Evolutionary conservation across 35 echinoderm and acorn worm species (phyloP).

Genomic region (Diadema setosum): DNA sequence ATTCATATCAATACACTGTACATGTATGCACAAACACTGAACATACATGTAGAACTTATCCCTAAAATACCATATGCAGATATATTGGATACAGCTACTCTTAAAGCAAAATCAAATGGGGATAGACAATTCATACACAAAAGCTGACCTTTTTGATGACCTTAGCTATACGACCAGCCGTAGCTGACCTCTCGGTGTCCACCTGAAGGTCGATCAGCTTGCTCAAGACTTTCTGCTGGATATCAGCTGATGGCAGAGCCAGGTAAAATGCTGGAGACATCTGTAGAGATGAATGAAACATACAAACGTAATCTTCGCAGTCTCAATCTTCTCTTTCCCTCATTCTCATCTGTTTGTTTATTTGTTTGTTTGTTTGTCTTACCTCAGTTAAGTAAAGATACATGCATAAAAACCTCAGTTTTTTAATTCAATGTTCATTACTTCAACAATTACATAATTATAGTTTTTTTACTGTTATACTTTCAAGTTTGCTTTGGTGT

Average conservation of each 20-base stretch:
- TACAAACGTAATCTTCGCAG: too few relatives aligned
- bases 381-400: too few relatives aligned
- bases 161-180: conserved; percentile 16
- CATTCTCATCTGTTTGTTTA: too few relatives aligned
- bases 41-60: not conserved
- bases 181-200: conserved; percentile 10
- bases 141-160: conserved; percentile 67
- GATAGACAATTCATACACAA: not conserved
- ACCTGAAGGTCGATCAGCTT: conserved; percentile 69
- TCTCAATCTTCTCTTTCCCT: too few relatives aligned
- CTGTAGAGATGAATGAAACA: conserved; percentile 1
- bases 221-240: conserved; percentile 52
- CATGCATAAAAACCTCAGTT: too few relatives aligned
- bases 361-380: too few relatives aligned
- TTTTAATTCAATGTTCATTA: too few relatives aligned
- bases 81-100: not conserved
- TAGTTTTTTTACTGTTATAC: too few relatives aligned
- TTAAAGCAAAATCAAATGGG: not conserved
- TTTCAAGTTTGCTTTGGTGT: too few relatives aligned
- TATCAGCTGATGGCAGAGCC: conserved; percentile 5
- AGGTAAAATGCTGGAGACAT: conserved; percentile 54
- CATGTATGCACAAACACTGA: not conserved
- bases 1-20: not conserved
- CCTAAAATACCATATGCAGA: not conserved
- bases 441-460: too few relatives aligned